phyloP scores from a whole-genome alignment of 1,140 invertebrate genomes.

The Orchestia grillus region DNA sequence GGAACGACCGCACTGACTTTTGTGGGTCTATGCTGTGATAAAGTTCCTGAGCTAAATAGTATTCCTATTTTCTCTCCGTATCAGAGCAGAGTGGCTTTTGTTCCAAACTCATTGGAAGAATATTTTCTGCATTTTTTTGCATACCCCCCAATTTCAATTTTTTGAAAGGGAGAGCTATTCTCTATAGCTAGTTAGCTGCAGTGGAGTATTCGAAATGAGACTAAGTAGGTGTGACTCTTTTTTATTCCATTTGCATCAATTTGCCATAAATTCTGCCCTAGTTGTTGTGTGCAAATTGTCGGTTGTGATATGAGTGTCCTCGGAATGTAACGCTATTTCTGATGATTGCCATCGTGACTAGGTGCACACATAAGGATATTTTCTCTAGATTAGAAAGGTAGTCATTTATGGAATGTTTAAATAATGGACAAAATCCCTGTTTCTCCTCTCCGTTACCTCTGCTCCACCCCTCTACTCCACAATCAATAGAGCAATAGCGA shows the following conservation, averaged over 20 bases:
- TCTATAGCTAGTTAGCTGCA: too few species aligned
- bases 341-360: not conserved
- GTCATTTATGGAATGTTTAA: too few species aligned
- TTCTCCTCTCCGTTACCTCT: too few species aligned
- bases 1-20: not conserved
- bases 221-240: not conserved
- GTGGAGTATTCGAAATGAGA: not conserved
- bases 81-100: not conserved
- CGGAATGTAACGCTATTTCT: not conserved
- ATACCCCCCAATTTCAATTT: not conserved
- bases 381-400: too few species aligned
- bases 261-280: not conserved
- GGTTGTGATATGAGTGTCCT: not conserved
- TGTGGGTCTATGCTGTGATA: not conserved
- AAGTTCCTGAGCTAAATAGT: not conserved
- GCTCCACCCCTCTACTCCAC: too few species aligned
- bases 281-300: not conserved
- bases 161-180: too few species aligned
- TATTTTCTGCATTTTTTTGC: not conserved
- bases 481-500: too few species aligned
- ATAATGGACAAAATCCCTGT: too few species aligned
- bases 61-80: not conserved
- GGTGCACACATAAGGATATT: too few species aligned
- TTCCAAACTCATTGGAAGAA: not conserved
- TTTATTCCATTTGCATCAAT: not conserved